Percentiles rank a stretch among this genome's conserved stretches.
These are phyloP conservation scores for Pammene fasciana DNA, from an alignment of 2,888 invertebrate genomes.

Conservation along the genomic window DNA sequence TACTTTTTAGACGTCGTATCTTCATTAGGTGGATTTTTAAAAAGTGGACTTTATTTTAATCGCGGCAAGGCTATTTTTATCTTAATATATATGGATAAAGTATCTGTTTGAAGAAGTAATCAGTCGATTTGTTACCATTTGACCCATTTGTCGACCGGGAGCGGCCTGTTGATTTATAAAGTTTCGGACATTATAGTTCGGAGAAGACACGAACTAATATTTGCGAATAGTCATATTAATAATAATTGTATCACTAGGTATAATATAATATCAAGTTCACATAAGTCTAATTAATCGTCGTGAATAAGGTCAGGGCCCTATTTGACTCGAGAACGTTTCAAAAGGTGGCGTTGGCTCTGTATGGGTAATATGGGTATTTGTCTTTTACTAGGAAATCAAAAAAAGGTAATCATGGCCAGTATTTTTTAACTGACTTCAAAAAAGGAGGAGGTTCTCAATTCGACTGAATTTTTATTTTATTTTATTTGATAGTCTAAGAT, in stretches of 20 bases:
- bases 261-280: neutral
- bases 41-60: neutral
- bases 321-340: no score
- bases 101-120: neutral
- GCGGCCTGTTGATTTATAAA: conserved; percentile 37
- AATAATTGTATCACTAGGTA: neutral
- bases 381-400: no score
- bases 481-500: no score
- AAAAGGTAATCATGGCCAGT: no score
- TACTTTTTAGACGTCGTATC: conserved; percentile 1
- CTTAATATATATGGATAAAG: neutral
- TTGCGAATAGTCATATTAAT: conserved; percentile 9
- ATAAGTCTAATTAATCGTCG: neutral
- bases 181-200: conserved; percentile 18
- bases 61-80: neutral
- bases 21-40: no score
- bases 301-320: neutral
- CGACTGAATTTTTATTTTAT: no score
- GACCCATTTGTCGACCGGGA: conserved; percentile 38
- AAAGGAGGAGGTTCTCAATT: no score
- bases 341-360: no score
- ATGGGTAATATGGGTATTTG: no score
- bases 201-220: conserved; percentile 31
- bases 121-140: conserved; percentile 28
- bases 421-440: no score